phyloP scores from a whole-genome alignment of 2,113 vertebrate genomes.

The Cyanoderma ruficeps region DNA sequence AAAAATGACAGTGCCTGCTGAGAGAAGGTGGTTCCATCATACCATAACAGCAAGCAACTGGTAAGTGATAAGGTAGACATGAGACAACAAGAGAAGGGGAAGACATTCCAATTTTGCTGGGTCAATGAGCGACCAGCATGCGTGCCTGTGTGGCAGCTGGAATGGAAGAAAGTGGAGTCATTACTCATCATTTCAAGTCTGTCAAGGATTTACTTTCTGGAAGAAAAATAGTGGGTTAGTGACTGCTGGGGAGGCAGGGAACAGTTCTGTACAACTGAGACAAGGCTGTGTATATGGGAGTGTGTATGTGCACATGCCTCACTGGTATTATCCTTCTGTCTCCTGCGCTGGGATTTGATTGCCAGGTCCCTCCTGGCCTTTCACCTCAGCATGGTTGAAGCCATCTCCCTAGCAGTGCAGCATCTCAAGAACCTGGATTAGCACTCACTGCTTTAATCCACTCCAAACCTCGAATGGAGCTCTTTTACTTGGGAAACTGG shows the following conservation, averaged over 20 bases:
- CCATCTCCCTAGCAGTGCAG: neutral
- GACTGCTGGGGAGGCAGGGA: neutral
- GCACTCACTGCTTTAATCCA: neutral
- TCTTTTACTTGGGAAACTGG: neutral
- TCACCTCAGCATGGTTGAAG: rapidly evolving
- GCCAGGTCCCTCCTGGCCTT: neutral
- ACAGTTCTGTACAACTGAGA: neutral
- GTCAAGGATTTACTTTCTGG: slow-evolving; percentile 34
- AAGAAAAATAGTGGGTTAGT: neutral
- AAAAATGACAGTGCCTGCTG: neutral
- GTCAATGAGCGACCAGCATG: rapidly evolving
- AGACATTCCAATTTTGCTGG: neutral
- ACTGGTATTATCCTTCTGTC: neutral
- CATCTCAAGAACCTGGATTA: neutral
- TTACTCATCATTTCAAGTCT: slow-evolving; percentile 32
- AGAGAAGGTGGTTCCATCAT: neutral
- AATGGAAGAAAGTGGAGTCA: neutral
- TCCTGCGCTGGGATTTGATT: neutral
- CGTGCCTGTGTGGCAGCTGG: neutral
- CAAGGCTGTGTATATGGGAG: neutral
- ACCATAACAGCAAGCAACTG: neutral
- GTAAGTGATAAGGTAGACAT: neutral
- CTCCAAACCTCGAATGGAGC: neutral
- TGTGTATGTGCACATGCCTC: neutral
- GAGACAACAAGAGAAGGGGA: neutral